phyloP scores from a whole-genome alignment of 2,113 vertebrate genomes.

The Cyanocitta stelleri region DNA sequence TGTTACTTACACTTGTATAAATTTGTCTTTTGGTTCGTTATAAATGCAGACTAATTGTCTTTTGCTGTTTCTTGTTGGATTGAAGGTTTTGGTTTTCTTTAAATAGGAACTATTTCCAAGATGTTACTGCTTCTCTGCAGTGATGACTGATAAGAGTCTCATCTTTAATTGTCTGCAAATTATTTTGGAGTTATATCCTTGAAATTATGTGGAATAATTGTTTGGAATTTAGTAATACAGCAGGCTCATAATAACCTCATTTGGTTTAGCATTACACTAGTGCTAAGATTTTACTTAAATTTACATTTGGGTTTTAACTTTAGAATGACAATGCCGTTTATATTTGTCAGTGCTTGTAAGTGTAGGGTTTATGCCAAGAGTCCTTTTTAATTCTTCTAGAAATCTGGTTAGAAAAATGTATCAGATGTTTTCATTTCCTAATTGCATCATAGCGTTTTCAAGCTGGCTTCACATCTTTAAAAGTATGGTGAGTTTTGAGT shows the following conservation, averaged over 20 bases:
- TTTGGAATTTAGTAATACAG: not conserved
- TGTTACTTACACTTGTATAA: not conserved
- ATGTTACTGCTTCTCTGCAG: not conserved
- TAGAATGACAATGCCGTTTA: not conserved
- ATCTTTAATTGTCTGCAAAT: not conserved
- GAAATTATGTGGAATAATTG: not conserved
- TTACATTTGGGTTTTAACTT: not conserved
- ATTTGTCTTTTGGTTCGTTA: not conserved
- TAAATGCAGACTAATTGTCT: not conserved
- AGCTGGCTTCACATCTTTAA: not conserved
- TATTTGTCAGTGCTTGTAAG: not conserved
- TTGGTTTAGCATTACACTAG: not conserved
- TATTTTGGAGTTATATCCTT: not conserved
- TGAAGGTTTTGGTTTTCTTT: not conserved
- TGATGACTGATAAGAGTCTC: not conserved
- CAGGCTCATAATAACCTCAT: not conserved
- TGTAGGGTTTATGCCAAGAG: not conserved
- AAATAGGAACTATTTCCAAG: not conserved
- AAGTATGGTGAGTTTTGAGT: not conserved
- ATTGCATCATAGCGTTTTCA: not conserved
- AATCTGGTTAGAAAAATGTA: not conserved
- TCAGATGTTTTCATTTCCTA: not conserved
- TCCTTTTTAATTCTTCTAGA: not conserved
- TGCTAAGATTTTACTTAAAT: not conserved
- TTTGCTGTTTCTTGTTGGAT: not conserved